phyloP scores from a whole-genome alignment of 53 echinoderm and acorn worm species.

The Crossaster papposus region DNA sequence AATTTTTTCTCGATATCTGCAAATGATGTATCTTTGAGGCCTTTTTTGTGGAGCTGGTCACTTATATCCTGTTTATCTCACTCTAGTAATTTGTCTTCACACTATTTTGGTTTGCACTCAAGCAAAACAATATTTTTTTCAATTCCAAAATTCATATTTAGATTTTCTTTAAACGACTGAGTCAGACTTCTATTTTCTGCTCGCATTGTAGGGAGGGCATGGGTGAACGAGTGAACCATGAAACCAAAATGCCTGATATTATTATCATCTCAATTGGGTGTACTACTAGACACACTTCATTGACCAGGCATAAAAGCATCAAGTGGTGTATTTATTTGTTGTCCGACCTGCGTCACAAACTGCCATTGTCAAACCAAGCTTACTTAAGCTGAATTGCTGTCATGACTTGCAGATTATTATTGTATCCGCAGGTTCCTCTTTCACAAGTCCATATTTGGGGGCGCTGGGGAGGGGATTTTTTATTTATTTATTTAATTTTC shows the following conservation, averaged over 20 bases:
- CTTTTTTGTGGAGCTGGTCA: too few species aligned
- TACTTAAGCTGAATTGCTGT: neutral
- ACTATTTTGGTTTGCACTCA: neutral
- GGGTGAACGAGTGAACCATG: neutral
- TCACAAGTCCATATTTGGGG: neutral
- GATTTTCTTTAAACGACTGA: neutral
- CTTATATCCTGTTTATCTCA: too few species aligned
- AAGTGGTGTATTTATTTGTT: neutral
- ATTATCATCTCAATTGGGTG: neutral
- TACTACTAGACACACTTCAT: neutral
- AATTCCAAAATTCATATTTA: neutral
- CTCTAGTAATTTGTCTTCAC: too few species aligned
- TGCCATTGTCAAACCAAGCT: neutral
- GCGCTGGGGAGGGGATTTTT: neutral
- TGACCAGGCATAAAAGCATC: neutral
- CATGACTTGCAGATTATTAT: neutral
- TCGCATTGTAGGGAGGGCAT: neutral
- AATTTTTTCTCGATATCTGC: too few species aligned
- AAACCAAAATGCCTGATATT: neutral
- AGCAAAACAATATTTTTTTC: neutral
- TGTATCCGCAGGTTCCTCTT: slow-evolving; percentile 1
- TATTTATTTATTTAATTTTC: too few species aligned
- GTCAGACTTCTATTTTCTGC: neutral
- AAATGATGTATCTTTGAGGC: too few species aligned
- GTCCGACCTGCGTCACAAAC: neutral